These are phyloP conservation scores for Heterodera carotae DNA, from an alignment of 1,140 invertebrate genomes.

Conservation along the genomic window DNA sequence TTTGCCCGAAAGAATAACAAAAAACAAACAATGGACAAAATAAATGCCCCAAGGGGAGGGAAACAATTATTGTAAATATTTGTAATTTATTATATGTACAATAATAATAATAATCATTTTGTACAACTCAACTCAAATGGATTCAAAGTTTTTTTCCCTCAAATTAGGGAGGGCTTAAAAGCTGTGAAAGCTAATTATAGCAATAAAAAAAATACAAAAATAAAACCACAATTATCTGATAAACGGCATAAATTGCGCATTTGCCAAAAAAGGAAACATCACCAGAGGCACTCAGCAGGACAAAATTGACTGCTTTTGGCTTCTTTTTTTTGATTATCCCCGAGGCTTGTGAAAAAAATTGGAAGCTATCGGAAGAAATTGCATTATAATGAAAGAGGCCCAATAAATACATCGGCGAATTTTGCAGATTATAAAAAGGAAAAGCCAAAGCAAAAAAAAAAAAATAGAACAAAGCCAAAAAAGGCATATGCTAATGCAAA, in stretches of 20 bases:
- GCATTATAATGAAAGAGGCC: too few species aligned
- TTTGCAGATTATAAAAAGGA: background rate
- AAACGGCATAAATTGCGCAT: background rate
- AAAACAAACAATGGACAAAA: background rate
- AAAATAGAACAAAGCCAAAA: too few species aligned
- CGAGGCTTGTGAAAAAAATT: too few species aligned
- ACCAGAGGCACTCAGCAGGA: background rate
- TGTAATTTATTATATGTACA: too few species aligned
- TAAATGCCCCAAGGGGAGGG: background rate
- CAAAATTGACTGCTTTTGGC: background rate
- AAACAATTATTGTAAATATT: too few species aligned
- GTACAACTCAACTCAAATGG: too few species aligned
- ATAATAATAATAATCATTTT: too few species aligned
- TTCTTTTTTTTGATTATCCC: background rate
- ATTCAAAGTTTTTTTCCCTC: too few species aligned
- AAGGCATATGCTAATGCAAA: too few species aligned
- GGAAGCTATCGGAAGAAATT: too few species aligned
- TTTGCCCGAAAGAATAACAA: background rate
- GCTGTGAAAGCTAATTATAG: background rate
- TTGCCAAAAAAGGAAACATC: background rate
- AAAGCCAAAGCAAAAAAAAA: too few species aligned
- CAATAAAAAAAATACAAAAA: background rate
- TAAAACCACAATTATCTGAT: background rate
- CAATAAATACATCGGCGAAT: background rate
- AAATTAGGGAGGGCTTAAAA: too few species aligned